Evolutionary conservation across 2,888 invertebrate genomes (phyloP).

Genomic region (Escarpia spicata): DNA sequence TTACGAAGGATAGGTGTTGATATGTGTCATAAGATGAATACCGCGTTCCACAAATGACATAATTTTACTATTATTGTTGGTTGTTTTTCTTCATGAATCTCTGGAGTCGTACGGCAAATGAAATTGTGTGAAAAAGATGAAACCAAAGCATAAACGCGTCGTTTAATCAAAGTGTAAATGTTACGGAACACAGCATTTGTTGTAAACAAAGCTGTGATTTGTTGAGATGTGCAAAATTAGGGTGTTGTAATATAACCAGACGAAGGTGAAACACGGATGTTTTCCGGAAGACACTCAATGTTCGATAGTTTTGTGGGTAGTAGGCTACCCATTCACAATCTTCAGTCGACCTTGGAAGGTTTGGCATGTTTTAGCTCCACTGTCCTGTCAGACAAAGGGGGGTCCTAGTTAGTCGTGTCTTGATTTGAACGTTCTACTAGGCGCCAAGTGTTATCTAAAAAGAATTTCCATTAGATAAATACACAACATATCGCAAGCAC

Average conservation of each 20-base stretch:
- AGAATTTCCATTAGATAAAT: not conserved
- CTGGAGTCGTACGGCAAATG: not conserved
- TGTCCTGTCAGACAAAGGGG: not conserved
- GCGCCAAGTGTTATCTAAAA: not conserved
- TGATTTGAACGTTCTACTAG: not conserved
- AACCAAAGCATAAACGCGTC: not conserved
- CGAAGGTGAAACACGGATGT: not conserved
- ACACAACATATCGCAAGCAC: too few relatives aligned
- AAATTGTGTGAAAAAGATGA: not conserved
- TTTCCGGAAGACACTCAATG: not conserved
- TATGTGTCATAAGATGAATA: not conserved
- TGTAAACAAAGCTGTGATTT: not conserved
- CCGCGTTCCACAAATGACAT: not conserved
- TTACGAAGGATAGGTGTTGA: too few relatives aligned
- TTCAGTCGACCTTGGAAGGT: not conserved
- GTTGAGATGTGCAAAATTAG: not conserved
- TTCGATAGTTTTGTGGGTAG: not conserved
- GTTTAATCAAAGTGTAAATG: not conserved
- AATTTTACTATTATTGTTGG: not conserved
- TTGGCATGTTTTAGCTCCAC: not conserved
- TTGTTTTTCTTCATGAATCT: not conserved
- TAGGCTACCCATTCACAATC: not conserved
- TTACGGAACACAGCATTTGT: slow-evolving; percentile 1
- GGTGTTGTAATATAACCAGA: not conserved
- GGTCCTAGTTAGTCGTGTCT: not conserved